phyloP scores from a whole-genome alignment of 2,113 vertebrate genomes.

The Syrrhaptes paradoxus region DNA sequence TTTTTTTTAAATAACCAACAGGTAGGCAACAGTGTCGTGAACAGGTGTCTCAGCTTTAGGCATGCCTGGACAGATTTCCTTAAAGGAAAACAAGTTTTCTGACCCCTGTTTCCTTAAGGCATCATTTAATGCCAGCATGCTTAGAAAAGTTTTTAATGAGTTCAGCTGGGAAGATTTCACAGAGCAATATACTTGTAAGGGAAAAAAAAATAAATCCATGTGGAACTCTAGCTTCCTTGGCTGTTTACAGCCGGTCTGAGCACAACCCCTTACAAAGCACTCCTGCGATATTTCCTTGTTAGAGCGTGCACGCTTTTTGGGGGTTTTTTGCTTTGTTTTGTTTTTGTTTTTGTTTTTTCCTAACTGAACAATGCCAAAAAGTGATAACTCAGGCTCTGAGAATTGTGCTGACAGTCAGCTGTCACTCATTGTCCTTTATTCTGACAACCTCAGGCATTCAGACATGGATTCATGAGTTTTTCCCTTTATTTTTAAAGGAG shows the following conservation, averaged over 20 bases:
- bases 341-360: neutral
- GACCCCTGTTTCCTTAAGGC: neutral
- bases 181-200: neutral
- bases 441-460: slow-evolving; percentile 81
- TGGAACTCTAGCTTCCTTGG: neutral
- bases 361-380: slow-evolving; percentile 72
- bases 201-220: neutral
- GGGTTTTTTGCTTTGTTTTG: no score
- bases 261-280: slow-evolving; percentile 18
- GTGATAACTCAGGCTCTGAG: slow-evolving; percentile 74
- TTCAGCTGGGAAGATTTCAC: slow-evolving; percentile 56
- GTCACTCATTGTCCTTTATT: slow-evolving; percentile 84
- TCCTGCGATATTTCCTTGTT: slow-evolving; percentile 53
- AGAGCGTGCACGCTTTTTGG: neutral
- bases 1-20: slow-evolving; percentile 6
- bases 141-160: slow-evolving; percentile 55
- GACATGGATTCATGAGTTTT: slow-evolving; percentile 76
- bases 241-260: neutral
- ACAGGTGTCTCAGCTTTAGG: neutral
- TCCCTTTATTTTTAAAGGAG: slow-evolving; percentile 78
- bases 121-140: neutral
- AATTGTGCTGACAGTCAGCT: slow-evolving; percentile 83
- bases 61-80: neutral
- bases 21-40: neutral
- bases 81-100: neutral